Evolutionary conservation across 2,888 invertebrate species (phyloP).

Genomic region (Allacma fusca): DNA sequence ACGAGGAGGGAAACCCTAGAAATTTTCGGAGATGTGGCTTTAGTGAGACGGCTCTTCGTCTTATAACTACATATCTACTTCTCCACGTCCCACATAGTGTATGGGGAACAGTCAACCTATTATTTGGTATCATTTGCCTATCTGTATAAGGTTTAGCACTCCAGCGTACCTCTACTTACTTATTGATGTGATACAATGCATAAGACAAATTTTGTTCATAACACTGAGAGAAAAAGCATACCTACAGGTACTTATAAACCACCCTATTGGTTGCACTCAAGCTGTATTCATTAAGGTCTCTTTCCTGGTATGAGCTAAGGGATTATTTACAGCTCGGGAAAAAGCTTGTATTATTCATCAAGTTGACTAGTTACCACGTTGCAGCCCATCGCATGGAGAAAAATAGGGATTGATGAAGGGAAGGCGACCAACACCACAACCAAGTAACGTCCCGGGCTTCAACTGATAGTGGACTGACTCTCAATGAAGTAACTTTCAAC

Average conservation of each 20-base stretch:
- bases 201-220: background rate
- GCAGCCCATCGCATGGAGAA: constrained; percentile 18
- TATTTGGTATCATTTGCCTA: too few species aligned
- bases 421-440: constrained; percentile 19
- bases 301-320: constrained; percentile 13
- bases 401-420: background rate
- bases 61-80: too few species aligned
- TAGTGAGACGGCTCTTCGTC: too few species aligned
- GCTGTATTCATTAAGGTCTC: constrained; percentile 45
- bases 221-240: constrained; percentile 3
- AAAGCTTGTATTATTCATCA: constrained; percentile 45
- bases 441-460: background rate
- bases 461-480: constrained; percentile 18
- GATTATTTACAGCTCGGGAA: constrained; percentile 43
- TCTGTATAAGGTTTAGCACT: too few species aligned
- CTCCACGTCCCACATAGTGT: too few species aligned
- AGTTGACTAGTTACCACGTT: constrained; percentile 40
- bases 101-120: too few species aligned
- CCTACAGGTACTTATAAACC: background rate
- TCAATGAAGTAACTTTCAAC: background rate
- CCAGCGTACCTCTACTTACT: too few species aligned
- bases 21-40: constrained; percentile 20
- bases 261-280: constrained; percentile 22
- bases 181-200: too few species aligned
- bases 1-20: constrained; percentile 42